phyloP scores from a whole-genome alignment of 2,888 invertebrate genomes.

The Liposcelis brunnea region DNA sequence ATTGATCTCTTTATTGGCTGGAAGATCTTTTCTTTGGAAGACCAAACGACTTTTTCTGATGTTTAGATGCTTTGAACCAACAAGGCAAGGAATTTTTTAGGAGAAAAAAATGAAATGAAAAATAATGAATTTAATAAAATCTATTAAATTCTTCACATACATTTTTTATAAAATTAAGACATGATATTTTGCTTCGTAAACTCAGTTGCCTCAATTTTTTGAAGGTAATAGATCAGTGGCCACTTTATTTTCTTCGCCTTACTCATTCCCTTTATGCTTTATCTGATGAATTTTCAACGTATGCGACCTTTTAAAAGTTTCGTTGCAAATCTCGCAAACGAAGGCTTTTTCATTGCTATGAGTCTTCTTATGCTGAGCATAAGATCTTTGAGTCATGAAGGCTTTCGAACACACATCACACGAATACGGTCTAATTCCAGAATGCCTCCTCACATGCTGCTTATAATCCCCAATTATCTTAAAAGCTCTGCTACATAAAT shows the following conservation, averaged over 20 bases:
- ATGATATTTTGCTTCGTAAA: no score
- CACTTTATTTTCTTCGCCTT: not conserved
- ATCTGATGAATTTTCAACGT: not conserved
- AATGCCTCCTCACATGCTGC: not conserved
- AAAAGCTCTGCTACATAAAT: not conserved
- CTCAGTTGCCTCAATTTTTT: no score
- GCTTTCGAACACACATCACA: not conserved
- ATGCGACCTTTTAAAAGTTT: not conserved
- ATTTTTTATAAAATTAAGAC: no score
- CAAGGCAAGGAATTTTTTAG: no score
- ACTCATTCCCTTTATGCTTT: not conserved
- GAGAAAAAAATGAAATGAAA: no score
- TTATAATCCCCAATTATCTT: conserved; percentile 1
- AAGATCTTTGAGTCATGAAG: not conserved
- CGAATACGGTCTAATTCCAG: not conserved
- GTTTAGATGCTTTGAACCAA: no score
- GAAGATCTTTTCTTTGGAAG: no score
- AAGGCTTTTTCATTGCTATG: not conserved
- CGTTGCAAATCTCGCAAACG: not conserved
- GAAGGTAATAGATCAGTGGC: no score
- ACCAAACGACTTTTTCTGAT: no score
- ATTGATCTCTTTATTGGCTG: no score
- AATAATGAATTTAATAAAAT: no score
- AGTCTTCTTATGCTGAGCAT: not conserved
- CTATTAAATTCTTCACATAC: no score